Evolutionary conservation across 2,113 vertebrate species (phyloP).

Genomic region (Romanogobio albipinnatus): DNA sequence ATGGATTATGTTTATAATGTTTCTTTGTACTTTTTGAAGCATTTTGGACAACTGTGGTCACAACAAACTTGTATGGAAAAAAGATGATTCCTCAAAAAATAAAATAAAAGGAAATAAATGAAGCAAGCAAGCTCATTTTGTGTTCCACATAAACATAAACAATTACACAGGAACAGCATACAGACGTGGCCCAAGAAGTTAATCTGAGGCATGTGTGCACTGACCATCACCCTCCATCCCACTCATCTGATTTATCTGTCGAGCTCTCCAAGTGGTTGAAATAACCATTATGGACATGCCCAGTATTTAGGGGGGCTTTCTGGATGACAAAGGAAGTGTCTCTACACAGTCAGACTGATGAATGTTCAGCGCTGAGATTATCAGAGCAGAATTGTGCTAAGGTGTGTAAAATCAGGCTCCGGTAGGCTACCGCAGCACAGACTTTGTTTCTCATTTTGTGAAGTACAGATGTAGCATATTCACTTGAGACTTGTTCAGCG

Average conservation of each 20-base stretch:
- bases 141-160: background rate
- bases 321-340: background rate
- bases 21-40: background rate
- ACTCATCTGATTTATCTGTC: background rate
- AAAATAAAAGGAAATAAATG: background rate
- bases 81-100: background rate
- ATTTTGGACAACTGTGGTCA: too few species aligned
- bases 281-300: background rate
- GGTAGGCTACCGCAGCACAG: background rate
- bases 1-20: background rate
- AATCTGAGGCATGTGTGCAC: background rate
- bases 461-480: slow-evolving; percentile 47
- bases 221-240: background rate
- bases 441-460: slow-evolving; percentile 40
- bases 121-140: background rate
- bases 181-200: too few species aligned
- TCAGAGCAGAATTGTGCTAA: slow-evolving; percentile 42
- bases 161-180: too few species aligned
- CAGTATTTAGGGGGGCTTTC: background rate
- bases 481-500: slow-evolving; percentile 36
- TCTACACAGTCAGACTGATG: slow-evolving; percentile 19
- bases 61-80: too few species aligned
- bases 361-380: slow-evolving; percentile 33
- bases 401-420: slow-evolving; percentile 24
- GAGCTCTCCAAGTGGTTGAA: background rate